Evolutionary conservation across 1,140 invertebrate species (phyloP).

Genomic region (Wasmannia auropunctata): DNA sequence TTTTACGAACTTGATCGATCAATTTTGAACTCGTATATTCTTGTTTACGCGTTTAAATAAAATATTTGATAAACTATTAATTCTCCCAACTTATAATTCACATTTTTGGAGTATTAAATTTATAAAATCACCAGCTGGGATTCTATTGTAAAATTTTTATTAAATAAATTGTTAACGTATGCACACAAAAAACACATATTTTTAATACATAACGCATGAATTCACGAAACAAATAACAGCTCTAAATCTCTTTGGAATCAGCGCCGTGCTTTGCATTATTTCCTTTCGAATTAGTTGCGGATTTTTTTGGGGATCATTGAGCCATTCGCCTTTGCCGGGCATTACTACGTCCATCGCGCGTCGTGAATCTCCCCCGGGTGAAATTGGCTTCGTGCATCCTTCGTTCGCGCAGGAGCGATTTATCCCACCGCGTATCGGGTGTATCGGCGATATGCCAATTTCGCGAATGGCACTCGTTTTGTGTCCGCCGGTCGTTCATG

Average conservation of each 20-base stretch:
- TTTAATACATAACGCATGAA: background rate
- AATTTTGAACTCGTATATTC: background rate
- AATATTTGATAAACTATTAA: no score
- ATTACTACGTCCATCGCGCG: background rate
- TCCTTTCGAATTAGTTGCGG: constrained; percentile 66
- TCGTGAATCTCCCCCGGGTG: constrained; percentile 74
- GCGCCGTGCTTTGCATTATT: background rate
- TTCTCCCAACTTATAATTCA: no score
- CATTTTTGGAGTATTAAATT: no score
- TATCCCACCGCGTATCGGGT: constrained; percentile 22
- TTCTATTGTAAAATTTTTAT: background rate
- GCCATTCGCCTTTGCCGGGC: background rate
- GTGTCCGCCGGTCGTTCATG: background rate
- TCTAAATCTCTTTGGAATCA: background rate
- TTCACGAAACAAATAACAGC: background rate
- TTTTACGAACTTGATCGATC: background rate
- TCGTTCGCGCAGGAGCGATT: constrained; percentile 65
- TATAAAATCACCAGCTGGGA: background rate
- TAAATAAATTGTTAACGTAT: background rate
- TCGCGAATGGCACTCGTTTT: constrained; percentile 46
- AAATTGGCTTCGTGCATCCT: constrained; percentile 74
- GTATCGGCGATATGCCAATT: constrained; percentile 63
- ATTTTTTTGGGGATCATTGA: background rate
- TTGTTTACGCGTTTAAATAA: no score
- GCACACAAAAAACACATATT: background rate